Evolutionary conservation across 1,140 invertebrate species (phyloP).

Genomic region (Anoplophora glabripennis): DNA sequence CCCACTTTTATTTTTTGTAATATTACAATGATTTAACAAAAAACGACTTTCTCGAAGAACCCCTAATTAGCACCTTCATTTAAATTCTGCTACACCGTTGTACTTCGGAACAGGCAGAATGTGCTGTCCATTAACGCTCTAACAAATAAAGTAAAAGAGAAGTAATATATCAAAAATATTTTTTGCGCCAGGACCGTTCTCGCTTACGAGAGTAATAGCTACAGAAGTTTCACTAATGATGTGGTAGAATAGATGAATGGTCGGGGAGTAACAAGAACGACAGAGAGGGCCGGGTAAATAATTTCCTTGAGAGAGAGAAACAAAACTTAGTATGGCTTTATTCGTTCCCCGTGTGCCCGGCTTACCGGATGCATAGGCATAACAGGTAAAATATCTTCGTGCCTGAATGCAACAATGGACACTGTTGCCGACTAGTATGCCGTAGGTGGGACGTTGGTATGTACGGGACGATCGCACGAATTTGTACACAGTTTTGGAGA

Average conservation of each 20-base stretch:
- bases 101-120: too few relatives aligned
- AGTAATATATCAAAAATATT: background rate
- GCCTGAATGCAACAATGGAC: slow-evolving; percentile 2
- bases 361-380: slow-evolving; percentile 1
- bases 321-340: background rate
- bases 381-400: slow-evolving; percentile 6
- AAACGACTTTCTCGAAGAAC: too few relatives aligned
- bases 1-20: too few relatives aligned
- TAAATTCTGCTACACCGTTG: too few relatives aligned
- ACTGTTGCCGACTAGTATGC: background rate
- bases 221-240: slow-evolving; percentile 18
- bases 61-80: too few relatives aligned
- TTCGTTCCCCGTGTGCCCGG: background rate
- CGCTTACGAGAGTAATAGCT: slow-evolving; percentile 13
- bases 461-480: too few relatives aligned
- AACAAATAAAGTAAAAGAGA: background rate
- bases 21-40: too few relatives aligned
- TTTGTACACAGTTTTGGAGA: too few relatives aligned
- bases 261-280: background rate
- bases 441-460: too few relatives aligned
- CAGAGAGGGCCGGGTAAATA: background rate
- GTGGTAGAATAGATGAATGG: slow-evolving; percentile 25
- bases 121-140: background rate
- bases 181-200: background rate
- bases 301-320: background rate